A percentile compares a stretch with the other conserved stretches of the same genome.
phyloP scores from a whole-genome alignment of 2,888 invertebrate species.

The Phalera bucephala region DNA sequence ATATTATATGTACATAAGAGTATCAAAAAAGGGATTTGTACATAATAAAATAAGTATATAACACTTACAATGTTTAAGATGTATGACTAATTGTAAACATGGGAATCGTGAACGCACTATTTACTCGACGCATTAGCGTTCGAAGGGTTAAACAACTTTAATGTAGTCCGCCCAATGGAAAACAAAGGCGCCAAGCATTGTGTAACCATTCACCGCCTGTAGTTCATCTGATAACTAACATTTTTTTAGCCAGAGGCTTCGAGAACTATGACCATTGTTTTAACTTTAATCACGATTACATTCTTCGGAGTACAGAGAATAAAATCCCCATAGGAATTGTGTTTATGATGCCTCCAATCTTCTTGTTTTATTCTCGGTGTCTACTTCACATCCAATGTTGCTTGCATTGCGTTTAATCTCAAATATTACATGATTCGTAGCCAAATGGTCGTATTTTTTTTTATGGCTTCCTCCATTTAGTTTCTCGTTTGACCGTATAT shows the following conservation, averaged over 20 bases:
- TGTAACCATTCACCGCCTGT: conserved; percentile 26
- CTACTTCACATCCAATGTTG: too few species aligned
- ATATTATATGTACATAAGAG: too few species aligned
- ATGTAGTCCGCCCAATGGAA: conserved; percentile 24
- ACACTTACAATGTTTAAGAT: not conserved
- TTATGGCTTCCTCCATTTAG: conserved; percentile 29
- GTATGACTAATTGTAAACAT: conserved; percentile 1
- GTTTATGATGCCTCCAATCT: conserved; percentile 5
- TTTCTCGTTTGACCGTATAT: conserved; percentile 49
- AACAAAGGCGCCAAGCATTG: conserved; percentile 34
- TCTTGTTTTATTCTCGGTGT: conserved; percentile 1
- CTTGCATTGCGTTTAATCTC: too few species aligned
- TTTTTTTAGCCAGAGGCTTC: conserved; percentile 34
- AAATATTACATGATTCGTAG: too few species aligned
- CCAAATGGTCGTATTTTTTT: conserved; percentile 29
- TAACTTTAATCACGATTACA: conserved; percentile 41
- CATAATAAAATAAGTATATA: not conserved
- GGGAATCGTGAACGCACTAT: conserved; percentile 2
- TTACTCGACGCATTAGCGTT: conserved; percentile 1
- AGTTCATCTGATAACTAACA: conserved; percentile 41
- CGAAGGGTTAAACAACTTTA: conserved; percentile 13
- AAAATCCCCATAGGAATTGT: conserved; percentile 21
- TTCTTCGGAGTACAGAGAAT: conserved; percentile 29
- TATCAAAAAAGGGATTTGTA: not conserved
- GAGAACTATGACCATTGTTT: conserved; percentile 48